phyloP scores from a whole-genome alignment of 2,113 vertebrate genomes.

The Pelobates fuscus region DNA sequence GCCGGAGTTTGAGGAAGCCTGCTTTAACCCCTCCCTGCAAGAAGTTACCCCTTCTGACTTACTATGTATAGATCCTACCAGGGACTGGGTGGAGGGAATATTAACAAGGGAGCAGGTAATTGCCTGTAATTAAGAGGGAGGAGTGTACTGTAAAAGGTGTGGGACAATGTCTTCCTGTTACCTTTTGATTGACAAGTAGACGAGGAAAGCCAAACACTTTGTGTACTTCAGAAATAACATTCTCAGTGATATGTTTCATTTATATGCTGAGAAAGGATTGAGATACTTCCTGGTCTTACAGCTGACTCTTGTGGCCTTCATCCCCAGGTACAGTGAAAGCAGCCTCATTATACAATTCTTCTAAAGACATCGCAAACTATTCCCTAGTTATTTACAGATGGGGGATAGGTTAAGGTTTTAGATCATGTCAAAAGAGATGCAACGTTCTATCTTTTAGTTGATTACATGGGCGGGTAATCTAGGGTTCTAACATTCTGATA shows the following conservation, averaged over 20 bases:
- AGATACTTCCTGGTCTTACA: not conserved
- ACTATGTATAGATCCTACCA: not conserved
- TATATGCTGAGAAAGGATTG: not conserved
- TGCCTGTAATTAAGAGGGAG: slow-evolving; percentile 17
- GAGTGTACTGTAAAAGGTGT: slow-evolving; percentile 18
- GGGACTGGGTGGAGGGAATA: slow-evolving; percentile 16
- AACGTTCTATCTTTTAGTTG: too few species aligned
- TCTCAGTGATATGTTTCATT: not conserved
- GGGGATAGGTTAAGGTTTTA: too few species aligned
- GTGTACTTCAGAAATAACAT: not conserved
- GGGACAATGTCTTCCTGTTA: not conserved
- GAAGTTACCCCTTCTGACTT: not conserved
- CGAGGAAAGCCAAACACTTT: not conserved
- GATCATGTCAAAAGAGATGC: too few species aligned
- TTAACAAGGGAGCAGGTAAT: not conserved
- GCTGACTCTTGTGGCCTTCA: not conserved
- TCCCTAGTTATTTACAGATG: too few species aligned
- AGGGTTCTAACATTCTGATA: too few species aligned
- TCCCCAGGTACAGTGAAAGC: not conserved
- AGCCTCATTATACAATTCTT: too few species aligned
- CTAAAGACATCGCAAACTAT: too few species aligned
- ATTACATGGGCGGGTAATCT: too few species aligned
- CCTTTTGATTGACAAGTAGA: slow-evolving; percentile 11
- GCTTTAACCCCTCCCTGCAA: not conserved
- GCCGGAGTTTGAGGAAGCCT: too few species aligned